Evolutionary conservation across 2,113 vertebrate species (phyloP).

Genomic region (Oryzias woworae): DNA sequence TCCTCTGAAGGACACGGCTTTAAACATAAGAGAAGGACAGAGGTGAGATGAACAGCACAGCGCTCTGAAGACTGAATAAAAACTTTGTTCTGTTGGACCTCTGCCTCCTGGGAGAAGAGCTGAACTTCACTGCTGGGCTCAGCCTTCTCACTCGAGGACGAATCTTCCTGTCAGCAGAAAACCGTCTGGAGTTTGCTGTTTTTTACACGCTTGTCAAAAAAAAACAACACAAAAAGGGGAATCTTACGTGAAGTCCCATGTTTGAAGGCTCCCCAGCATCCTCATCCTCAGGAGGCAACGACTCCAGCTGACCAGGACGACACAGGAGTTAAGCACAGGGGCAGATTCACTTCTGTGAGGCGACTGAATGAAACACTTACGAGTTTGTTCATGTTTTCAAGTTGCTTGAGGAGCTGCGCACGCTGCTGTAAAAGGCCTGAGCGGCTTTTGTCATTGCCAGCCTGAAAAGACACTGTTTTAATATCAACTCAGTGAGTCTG

Average conservation of each 20-base stretch:
- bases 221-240: too few species aligned
- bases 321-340: neutral
- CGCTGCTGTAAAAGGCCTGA: slow-evolving; percentile 40
- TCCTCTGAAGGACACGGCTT: too few species aligned
- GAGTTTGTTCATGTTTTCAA: slow-evolving; percentile 52
- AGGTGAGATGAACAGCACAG: too few species aligned
- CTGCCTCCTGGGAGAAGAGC: neutral
- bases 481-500: neutral
- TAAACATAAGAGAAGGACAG: too few species aligned
- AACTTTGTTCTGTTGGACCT: slow-evolving; percentile 2
- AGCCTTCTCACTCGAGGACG: neutral
- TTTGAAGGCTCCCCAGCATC: neutral
- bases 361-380: slow-evolving; percentile 13
- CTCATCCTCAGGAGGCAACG: slow-evolving; percentile 22
- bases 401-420: slow-evolving; percentile 34
- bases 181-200: too few species aligned
- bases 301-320: slow-evolving; percentile 34
- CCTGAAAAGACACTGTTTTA: slow-evolving; percentile 16
- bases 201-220: too few species aligned
- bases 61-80: too few species aligned
- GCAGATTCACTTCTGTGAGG: too few species aligned
- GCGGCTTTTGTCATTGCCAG: slow-evolving; percentile 17
- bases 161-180: neutral
- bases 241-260: slow-evolving; percentile 9
- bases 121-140: neutral